Percentiles rank a stretch among this genome's conserved stretches.
Conservation (phyloP, 64 coral and sea anemone species). For the Hydrozoanthus tunicans region DNA sequence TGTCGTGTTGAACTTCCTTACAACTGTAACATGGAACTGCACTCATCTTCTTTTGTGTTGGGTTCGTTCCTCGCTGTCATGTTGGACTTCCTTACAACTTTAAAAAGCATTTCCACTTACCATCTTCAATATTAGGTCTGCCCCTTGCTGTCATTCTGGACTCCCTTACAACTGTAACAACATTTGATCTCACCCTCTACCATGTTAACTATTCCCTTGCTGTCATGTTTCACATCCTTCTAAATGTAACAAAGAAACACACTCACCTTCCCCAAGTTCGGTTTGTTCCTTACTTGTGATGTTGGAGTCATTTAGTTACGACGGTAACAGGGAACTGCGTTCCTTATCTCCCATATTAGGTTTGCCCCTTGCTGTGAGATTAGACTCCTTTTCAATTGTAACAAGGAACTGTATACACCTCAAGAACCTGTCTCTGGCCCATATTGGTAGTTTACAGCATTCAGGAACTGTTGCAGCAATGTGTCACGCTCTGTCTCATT, state of each 20-base stretch:
- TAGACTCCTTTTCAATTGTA: slow-evolving; percentile 8
- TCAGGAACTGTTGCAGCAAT: slow-evolving; percentile 35
- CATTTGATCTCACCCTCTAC: too few species aligned
- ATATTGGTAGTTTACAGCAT: slow-evolving; percentile 35
- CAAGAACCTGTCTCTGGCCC: slow-evolving; percentile 29
- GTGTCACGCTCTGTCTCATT: slow-evolving; percentile 40
- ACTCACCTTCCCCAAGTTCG: background rate
- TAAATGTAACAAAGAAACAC: background rate
- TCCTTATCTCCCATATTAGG: background rate
- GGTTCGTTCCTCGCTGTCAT: too few species aligned
- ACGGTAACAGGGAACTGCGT: too few species aligned
- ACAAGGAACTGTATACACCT: slow-evolving; percentile 29
- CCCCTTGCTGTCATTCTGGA: background rate
- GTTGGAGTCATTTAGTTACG: background rate
- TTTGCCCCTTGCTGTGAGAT: background rate
- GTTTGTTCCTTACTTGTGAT: background rate
- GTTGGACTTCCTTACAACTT: too few species aligned
- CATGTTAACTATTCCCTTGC: too few species aligned
- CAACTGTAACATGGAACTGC: background rate
- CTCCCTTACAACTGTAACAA: background rate
- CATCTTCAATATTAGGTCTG: background rate
- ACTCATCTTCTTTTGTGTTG: too few species aligned
- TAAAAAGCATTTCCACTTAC: too few species aligned
- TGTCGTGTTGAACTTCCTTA: background rate
- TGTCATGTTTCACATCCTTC: too few species aligned